A percentile compares a stretch with the other conserved stretches of the same genome.
Conservation (phyloP, 2,888 invertebrate species). For the Tipula confusa region DNA sequence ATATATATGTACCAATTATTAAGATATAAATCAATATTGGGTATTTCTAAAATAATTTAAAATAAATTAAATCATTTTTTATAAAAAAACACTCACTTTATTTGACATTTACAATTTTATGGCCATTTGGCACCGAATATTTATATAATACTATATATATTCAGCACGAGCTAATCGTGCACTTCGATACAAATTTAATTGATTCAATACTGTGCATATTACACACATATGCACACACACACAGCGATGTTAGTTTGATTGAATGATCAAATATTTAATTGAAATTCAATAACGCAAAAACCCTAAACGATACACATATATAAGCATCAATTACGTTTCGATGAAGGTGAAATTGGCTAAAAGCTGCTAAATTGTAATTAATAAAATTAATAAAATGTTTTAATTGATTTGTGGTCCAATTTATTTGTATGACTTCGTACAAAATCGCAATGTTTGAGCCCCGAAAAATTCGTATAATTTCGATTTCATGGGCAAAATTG, state of each 20-base stretch:
- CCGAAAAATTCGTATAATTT: background rate
- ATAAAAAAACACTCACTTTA: background rate
- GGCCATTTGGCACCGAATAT: background rate
- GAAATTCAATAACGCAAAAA: background rate
- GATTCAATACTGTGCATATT: background rate
- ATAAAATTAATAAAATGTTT: background rate
- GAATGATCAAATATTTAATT: background rate
- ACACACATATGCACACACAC: too few relatives aligned
- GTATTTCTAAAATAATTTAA: background rate
- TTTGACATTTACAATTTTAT: constrained; percentile 3
- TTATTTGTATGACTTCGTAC: background rate
- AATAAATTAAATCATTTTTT: background rate
- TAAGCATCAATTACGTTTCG: background rate
- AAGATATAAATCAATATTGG: constrained; percentile 16
- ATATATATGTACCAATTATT: background rate
- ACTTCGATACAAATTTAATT: background rate
- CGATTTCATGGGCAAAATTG: background rate
- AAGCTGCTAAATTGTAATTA: background rate
- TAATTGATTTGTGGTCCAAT: background rate
- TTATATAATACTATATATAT: background rate
- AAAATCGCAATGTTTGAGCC: background rate
- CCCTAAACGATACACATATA: background rate
- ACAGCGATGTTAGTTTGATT: background rate
- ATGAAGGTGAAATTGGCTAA: background rate
- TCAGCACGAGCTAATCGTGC: background rate